phyloP scores from a whole-genome alignment of 2,113 vertebrate species.

The Leptodactylus fuscus region DNA sequence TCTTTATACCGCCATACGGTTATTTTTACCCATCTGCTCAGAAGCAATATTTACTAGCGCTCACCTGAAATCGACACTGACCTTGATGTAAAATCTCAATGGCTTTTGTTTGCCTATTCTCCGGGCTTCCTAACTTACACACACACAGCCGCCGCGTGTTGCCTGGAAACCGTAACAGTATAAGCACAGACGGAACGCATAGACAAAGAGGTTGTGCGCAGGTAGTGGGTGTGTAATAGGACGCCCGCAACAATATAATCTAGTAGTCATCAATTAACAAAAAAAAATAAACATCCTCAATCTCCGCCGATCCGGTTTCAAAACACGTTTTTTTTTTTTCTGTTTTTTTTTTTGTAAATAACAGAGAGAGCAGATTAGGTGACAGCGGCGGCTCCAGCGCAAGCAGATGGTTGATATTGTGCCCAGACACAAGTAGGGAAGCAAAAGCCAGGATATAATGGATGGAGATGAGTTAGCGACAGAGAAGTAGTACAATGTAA shows the following conservation, averaged over 20 bases:
- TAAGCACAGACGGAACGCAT: not conserved
- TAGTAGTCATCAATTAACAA: constrained; percentile 35
- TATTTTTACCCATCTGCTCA: not conserved
- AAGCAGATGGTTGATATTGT: not conserved
- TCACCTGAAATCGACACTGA: constrained; percentile 51
- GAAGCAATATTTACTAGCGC: constrained; percentile 34
- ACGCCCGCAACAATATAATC: not conserved
- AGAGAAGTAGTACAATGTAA: not conserved
- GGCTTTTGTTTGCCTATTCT: constrained; percentile 46
- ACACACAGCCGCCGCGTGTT: not conserved
- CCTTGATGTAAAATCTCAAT: constrained; percentile 47
- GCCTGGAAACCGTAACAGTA: constrained; percentile 31
- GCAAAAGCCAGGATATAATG: not conserved
- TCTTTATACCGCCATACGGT: not conserved
- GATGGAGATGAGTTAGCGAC: no score
- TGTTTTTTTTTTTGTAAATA: constrained; percentile 2
- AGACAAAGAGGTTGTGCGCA: not conserved
- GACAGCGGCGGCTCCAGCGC: not conserved
- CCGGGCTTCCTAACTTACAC: constrained; percentile 10
- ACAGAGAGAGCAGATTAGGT: constrained; percentile 1
- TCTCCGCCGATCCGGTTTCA: constrained; percentile 6
- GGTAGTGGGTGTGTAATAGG: not conserved
- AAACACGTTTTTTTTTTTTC: constrained; percentile 12
- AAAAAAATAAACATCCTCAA: constrained; percentile 25
- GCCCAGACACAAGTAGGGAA: not conserved